phyloP scores from a whole-genome alignment of 2,888 invertebrate genomes.

The Eurois occulta region DNA sequence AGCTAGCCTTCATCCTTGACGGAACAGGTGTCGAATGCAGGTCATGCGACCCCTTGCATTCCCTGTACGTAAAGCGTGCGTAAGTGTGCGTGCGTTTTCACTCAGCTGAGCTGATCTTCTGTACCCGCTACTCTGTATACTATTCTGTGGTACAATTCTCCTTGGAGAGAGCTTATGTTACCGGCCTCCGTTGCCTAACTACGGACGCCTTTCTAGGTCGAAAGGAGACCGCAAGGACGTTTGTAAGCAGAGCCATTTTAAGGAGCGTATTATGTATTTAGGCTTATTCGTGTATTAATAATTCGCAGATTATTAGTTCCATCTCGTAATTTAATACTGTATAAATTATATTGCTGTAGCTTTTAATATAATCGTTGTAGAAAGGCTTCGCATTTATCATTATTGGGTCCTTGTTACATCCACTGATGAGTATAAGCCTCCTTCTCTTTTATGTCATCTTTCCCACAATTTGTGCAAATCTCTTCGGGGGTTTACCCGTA shows the following conservation, averaged over 20 bases:
- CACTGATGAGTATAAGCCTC: neutral
- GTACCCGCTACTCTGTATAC: neutral
- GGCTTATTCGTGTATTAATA: neutral
- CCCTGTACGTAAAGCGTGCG: neutral
- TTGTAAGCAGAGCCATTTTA: neutral
- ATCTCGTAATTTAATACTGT: neutral
- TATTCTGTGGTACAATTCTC: slow-evolving; percentile 9
- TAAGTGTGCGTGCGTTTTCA: neutral
- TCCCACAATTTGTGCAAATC: neutral
- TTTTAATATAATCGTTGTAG: neutral
- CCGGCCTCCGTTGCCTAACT: slow-evolving; percentile 37
- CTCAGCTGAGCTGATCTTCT: slow-evolving; percentile 2
- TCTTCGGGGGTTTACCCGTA: neutral
- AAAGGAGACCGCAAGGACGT: slow-evolving; percentile 44
- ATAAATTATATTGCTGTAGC: neutral
- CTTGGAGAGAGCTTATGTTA: slow-evolving; percentile 34
- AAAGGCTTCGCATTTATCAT: neutral
- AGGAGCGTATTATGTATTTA: neutral
- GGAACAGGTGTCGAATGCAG: neutral
- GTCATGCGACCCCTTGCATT: neutral
- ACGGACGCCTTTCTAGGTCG: slow-evolving; percentile 34
- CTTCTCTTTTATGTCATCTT: neutral
- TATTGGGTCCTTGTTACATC: neutral
- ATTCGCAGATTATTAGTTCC: neutral
- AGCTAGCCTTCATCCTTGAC: neutral